Base-by-base conservation (phyloP, 2,113 vertebrate genomes). In the Hypanus sabinus region DNA sequence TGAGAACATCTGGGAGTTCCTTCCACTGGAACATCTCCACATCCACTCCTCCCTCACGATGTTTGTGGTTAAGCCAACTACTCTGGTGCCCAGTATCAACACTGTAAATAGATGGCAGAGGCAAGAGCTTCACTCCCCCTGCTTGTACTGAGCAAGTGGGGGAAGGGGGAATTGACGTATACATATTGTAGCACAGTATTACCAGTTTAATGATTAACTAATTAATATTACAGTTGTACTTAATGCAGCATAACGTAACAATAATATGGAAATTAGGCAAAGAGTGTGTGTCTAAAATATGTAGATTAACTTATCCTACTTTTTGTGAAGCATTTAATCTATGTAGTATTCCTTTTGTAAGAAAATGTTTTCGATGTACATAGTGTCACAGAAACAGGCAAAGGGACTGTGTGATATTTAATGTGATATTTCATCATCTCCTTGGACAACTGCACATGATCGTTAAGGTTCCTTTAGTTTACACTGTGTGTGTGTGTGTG, bases 221-320 rank as follows among this genome's bases (percentile, higher is more conserved):
- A 79, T 79, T 65, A 96, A 95, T 96, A 94, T 94, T 95, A 95
- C 94, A 95, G 79, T 95, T 93, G 94, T 94, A 94, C 80, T 79
- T 93, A 94, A 95, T 93, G 91, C 91, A 73, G 91, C 60, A 65
- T 90, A 95, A 94, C 94, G 90, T 94, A 94, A 94, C 95, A 95
- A 94, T 95, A 96, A 96, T 95, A 94, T 95, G 94, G 95, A 94
- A 95, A 94, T 95, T 97, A 96, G 96, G 96, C 93, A 94, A 97
- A 95, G 96, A 96, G 96, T 96, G 95, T 96, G 96, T 96, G 97
- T 97, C 95, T 96, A 96, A 96, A 94, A 95, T 94, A 94, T 95
- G 95, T 94, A 96, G 96, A 95, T 96, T 96, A 96, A 96, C 95
- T 95, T 97, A 96, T 95, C 96, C 95, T 96, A 96, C 96, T 96